Percentiles rank a stretch among this genome's conserved stretches.
These are phyloP conservation scores for Taeniopygia guttata DNA, from an alignment of 2,797 vertebrate species.

Conservation along the genomic window DNA sequence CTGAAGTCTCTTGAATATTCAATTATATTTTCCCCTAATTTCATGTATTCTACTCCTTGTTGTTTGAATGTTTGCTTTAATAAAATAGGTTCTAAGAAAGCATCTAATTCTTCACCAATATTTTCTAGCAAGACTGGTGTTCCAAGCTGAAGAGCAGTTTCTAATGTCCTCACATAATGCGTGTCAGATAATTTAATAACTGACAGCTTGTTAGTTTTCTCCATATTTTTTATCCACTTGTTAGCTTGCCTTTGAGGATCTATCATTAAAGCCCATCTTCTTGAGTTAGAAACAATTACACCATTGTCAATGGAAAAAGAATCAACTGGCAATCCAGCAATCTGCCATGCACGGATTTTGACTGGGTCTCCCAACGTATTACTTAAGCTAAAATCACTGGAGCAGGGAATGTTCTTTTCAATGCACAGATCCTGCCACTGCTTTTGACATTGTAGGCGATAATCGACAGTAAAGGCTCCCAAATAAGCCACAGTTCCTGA, in stretches of 20 bases:
- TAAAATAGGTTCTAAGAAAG: slow-evolving; percentile 88
- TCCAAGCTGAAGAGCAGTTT: slow-evolving; percentile 90
- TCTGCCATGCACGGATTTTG: slow-evolving; percentile 88
- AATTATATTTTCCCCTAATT: slow-evolving; percentile 90
- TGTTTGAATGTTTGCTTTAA: slow-evolving; percentile 92
- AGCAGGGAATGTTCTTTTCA: slow-evolving; percentile 83
- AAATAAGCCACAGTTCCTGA: slow-evolving; percentile 89
- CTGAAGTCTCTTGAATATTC: slow-evolving; percentile 89
- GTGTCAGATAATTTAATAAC: slow-evolving; percentile 88
- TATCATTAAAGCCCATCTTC: slow-evolving; percentile 92
- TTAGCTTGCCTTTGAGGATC: slow-evolving; percentile 96
- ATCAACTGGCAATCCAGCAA: slow-evolving; percentile 89
- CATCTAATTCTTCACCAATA: slow-evolving; percentile 89
- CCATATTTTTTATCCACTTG: slow-evolving; percentile 96
- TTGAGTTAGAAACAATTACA: slow-evolving; percentile 91
- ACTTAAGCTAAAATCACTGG: slow-evolving; percentile 86
- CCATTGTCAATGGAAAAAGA: slow-evolving; percentile 92
- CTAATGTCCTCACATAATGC: slow-evolving; percentile 85
- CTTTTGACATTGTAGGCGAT: slow-evolving; percentile 80
- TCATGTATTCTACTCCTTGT: slow-evolving; percentile 90
- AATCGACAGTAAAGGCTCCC: slow-evolving; percentile 92
- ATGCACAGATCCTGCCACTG: slow-evolving; percentile 85
- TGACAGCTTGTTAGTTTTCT: slow-evolving; percentile 85
- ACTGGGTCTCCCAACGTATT: slow-evolving; percentile 87
- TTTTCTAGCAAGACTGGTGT: slow-evolving; percentile 90